Conservation (phyloP, 1,140 invertebrate genomes). For the Aphidius ervi region DNA sequence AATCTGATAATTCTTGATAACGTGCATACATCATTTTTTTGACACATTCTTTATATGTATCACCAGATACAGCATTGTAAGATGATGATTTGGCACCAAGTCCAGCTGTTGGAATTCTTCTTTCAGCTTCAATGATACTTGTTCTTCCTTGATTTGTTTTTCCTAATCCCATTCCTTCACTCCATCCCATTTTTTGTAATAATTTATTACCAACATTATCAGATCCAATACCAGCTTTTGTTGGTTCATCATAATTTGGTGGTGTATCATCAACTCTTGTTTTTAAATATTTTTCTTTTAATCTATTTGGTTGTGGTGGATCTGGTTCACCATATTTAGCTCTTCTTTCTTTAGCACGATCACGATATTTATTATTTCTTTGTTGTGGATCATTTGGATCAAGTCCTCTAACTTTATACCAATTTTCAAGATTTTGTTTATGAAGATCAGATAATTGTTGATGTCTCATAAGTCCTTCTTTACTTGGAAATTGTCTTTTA, state of each 20-base stretch:
- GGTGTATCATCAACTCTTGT: conserved; percentile 54
- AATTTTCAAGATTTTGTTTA: conserved; percentile 83
- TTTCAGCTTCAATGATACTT: conserved; percentile 78
- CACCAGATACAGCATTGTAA: conserved; percentile 72
- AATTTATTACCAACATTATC: conserved; percentile 90
- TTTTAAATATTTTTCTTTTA: conserved; percentile 67
- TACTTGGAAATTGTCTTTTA: conserved; percentile 88
- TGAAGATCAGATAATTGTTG: conserved; percentile 91
- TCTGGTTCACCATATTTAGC: conserved; percentile 89
- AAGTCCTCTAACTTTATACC: conserved; percentile 57
- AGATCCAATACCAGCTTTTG: conserved; percentile 71
- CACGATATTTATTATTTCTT: conserved; percentile 70
- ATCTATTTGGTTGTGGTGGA: conserved; percentile 68
- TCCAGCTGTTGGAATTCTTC: conserved; percentile 65
- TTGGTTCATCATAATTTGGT: conserved; percentile 60
- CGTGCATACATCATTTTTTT: conserved; percentile 86
- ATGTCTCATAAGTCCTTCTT: conserved; percentile 86
- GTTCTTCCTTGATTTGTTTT: conserved; percentile 90
- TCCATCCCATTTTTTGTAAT: conserved; percentile 98
- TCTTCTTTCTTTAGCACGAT: conserved; percentile 92
- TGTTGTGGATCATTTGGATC: conserved; percentile 56
- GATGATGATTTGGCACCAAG: conserved; percentile 70
- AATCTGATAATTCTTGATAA: conserved; percentile 72
- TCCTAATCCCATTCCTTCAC: conserved; percentile 90
- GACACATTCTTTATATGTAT: conserved; percentile 86